Conservation (phyloP, 2,113 vertebrate genomes). For the Ophthalmolycus amberensis region DNA sequence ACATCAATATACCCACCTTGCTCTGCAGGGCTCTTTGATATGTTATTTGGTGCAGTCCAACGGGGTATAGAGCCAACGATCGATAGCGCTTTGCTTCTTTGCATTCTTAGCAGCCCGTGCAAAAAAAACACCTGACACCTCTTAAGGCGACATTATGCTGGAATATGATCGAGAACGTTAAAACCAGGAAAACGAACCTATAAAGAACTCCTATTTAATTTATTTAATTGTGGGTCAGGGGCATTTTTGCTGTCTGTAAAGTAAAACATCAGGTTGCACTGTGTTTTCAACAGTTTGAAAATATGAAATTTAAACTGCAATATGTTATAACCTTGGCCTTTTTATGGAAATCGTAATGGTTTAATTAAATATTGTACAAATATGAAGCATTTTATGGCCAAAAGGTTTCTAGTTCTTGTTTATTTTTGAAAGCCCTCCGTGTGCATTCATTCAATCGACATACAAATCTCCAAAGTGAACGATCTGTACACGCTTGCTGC, state of each 20-base stretch:
- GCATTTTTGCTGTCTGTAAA: neutral
- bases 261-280: neutral
- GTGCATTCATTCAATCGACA: neutral
- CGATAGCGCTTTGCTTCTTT: conserved; percentile 48
- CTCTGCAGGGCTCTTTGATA: conserved; percentile 73
- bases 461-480: conserved; percentile 10
- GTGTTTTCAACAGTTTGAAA: neutral
- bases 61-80: conserved; percentile 46
- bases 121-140: conserved; percentile 4
- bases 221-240: neutral
- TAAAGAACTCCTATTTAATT: neutral
- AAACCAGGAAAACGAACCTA: neutral
- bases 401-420: neutral
- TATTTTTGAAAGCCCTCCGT: neutral
- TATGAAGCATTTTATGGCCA: neutral
- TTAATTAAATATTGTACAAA: neutral
- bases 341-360: neutral
- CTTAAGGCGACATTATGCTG: neutral
- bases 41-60: conserved; percentile 73
- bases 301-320: neutral
- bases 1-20: conserved; percentile 64
- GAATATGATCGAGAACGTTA: neutral
- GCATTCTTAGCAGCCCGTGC: conserved; percentile 24
- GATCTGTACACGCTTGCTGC: neutral
- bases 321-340: neutral